A percentile compares a stretch with the other conserved stretches of the same genome.
Evolutionary conservation across 1,140 invertebrate species (phyloP).

Genomic region (Brachionus angularis): DNA sequence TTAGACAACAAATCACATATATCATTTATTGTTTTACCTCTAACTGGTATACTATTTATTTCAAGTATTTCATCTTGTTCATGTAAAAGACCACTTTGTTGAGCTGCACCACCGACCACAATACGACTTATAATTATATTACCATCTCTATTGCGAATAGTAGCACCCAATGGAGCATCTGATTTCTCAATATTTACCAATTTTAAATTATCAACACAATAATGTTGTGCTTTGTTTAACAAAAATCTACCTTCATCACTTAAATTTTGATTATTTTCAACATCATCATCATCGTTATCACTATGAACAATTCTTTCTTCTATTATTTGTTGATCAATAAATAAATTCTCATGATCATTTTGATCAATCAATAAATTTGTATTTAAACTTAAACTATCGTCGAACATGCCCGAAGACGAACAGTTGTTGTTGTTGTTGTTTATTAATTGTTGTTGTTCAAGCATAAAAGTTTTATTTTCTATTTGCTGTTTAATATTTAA

Average conservation of each 20-base stretch:
- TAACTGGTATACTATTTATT: constrained; percentile 89
- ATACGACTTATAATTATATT: constrained; percentile 90
- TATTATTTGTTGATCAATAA: not conserved
- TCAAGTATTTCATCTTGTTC: constrained; percentile 95
- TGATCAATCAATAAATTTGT: too few relatives aligned
- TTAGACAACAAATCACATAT: constrained; percentile 89
- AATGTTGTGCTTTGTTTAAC: constrained; percentile 57
- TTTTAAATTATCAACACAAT: constrained; percentile 76
- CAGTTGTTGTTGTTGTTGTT: too few relatives aligned
- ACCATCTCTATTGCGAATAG: constrained; percentile 63
- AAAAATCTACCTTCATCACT: constrained; percentile 49
- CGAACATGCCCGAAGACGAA: too few relatives aligned
- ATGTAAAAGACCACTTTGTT: constrained; percentile 81
- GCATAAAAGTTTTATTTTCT: too few relatives aligned
- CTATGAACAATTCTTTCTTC: not conserved
- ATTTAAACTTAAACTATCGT: too few relatives aligned
- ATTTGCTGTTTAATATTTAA: too few relatives aligned
- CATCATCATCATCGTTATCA: constrained; percentile 45
- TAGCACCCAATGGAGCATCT: constrained; percentile 77
- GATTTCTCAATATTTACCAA: constrained; percentile 96
- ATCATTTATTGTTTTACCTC: constrained; percentile 92
- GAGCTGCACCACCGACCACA: constrained; percentile 86
- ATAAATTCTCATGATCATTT: too few relatives aligned
- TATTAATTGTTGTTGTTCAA: too few relatives aligned
- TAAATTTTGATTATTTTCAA: constrained; percentile 48